Evolutionary conservation across 1,140 invertebrate species (phyloP).

Genomic region (Panonychus citri): DNA sequence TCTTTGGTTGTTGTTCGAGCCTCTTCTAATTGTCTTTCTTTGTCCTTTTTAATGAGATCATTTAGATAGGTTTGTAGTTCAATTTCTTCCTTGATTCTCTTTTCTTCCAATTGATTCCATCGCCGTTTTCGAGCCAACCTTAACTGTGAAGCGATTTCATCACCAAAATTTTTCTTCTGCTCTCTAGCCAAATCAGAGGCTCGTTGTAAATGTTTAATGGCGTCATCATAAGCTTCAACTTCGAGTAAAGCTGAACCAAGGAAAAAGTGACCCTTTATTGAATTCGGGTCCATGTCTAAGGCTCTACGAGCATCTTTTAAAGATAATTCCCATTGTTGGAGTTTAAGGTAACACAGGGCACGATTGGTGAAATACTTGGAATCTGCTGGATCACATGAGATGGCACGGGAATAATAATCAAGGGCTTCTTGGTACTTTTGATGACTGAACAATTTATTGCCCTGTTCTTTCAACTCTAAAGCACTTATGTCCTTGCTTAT

Average conservation of each 20-base stretch:
- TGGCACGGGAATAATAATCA: constrained; percentile 76
- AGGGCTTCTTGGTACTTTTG: constrained; percentile 83
- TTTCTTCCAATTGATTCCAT: constrained; percentile 78
- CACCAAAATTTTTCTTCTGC: constrained; percentile 78
- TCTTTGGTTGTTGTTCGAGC: constrained; percentile 36
- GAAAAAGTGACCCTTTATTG: constrained; percentile 89
- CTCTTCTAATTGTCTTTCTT: constrained; percentile 33
- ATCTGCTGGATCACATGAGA: constrained; percentile 82
- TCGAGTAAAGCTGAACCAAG: constrained; percentile 69
- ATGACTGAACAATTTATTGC: constrained; percentile 65
- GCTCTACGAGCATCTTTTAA: constrained; percentile 67
- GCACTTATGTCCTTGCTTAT: constrained; percentile 35
- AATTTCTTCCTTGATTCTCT: constrained; percentile 77
- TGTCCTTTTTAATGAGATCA: constrained; percentile 57
- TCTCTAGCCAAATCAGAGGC: constrained; percentile 78
- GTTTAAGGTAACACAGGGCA: constrained; percentile 64
- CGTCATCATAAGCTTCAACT: constrained; percentile 65
- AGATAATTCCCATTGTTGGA: constrained; percentile 67
- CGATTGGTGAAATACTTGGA: constrained; percentile 85
- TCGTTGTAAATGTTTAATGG: constrained; percentile 80
- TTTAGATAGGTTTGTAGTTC: constrained; percentile 55
- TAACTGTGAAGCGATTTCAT: constrained; percentile 76
- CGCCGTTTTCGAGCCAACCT: constrained; percentile 67
- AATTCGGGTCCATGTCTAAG: constrained; percentile 58
- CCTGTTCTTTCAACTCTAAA: constrained; percentile 79